phyloP scores from a whole-genome alignment of 1,140 invertebrate species.

The Leguminivora glycinivorella region DNA sequence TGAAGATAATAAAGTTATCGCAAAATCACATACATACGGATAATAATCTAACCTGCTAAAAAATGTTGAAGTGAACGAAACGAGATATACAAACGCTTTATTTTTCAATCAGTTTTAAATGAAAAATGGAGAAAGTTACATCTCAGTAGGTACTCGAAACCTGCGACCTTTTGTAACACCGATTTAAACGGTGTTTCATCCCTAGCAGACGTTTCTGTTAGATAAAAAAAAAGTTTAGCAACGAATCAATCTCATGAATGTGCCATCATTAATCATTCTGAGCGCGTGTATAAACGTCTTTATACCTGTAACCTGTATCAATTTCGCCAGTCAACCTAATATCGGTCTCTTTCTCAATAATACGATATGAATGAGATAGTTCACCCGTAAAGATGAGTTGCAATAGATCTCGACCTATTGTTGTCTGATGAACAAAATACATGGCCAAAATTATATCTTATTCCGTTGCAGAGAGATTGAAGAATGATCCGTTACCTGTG shows the following conservation, averaged over 20 bases:
- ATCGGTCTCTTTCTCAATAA: not conserved
- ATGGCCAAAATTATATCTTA: too few species aligned
- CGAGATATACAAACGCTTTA: not conserved
- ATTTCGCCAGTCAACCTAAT: not conserved
- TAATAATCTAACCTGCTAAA: not conserved
- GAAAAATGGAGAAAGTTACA: too few species aligned
- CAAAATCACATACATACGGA: not conserved
- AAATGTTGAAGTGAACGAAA: not conserved
- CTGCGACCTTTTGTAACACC: too few species aligned
- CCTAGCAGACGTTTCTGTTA: too few species aligned
- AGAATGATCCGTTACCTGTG: not conserved
- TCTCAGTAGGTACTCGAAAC: too few species aligned
- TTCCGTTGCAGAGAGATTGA: not conserved
- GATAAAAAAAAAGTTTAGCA: too few species aligned
- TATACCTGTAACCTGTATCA: not conserved
- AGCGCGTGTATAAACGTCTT: not conserved
- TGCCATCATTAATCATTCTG: too few species aligned
- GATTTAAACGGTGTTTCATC: too few species aligned
- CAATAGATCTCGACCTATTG: slow-evolving; percentile 6
- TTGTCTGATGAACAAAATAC: not conserved
- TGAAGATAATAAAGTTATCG: not conserved
- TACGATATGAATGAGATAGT: slow-evolving; percentile 8
- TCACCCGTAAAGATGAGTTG: not conserved
- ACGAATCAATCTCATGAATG: too few species aligned
- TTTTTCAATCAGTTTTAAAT: too few species aligned